phyloP scores from a whole-genome alignment of 2,888 invertebrate species.

The Zygogramma bicolorata region DNA sequence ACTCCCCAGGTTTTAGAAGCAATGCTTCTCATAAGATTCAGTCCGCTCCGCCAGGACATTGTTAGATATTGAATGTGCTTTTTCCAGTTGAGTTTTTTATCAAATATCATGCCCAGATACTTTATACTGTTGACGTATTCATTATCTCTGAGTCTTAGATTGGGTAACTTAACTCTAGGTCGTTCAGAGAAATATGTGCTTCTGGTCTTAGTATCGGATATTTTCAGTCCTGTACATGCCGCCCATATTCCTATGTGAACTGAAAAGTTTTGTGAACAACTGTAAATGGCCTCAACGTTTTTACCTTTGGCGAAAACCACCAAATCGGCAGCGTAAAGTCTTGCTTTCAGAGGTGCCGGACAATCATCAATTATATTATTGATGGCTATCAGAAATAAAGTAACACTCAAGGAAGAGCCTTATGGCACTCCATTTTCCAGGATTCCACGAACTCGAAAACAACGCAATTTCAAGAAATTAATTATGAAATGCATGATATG shows the following conservation, averaged over 20 bases:
- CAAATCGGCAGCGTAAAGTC: not conserved
- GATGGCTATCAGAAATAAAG: constrained; percentile 5
- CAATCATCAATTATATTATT: not conserved
- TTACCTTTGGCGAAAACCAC: not conserved
- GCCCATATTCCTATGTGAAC: too few species aligned
- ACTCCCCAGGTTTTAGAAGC: constrained; percentile 10
- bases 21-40: not conserved
- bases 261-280: too few species aligned
- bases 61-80: not conserved
- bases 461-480: too few species aligned
- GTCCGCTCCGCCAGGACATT: not conserved
- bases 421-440: not conserved
- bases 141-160: not conserved
- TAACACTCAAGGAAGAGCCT: constrained; percentile 1
- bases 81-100: too few species aligned
- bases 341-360: not conserved
- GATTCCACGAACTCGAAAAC: not conserved
- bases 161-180: not conserved
- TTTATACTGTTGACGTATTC: not conserved
- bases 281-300: not conserved
- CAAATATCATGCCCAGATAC: constrained; percentile 15
- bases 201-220: not conserved
- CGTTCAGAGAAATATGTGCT: not conserved
- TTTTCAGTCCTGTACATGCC: not conserved
- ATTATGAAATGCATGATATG: too few species aligned